These are phyloP conservation scores for Trachymyrmex cornetzi DNA, from an alignment of 1,140 invertebrate genomes.

Conservation along the genomic window DNA sequence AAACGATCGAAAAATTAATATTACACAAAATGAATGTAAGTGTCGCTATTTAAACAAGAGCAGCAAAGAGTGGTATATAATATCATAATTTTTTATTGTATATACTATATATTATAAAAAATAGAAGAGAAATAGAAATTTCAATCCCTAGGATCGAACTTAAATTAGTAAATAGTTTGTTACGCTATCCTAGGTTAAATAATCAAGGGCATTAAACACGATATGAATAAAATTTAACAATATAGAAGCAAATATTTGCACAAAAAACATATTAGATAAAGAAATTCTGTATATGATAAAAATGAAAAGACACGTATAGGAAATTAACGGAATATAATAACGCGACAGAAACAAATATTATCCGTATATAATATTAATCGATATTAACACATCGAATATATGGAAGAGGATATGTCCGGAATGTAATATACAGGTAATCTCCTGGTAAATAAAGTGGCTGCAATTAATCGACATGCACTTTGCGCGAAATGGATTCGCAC, in stretches of 20 bases:
- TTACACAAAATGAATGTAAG: neutral
- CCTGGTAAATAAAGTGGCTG: slow-evolving; percentile 46
- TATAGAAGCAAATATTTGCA: slow-evolving; percentile 16
- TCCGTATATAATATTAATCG: slow-evolving; percentile 22
- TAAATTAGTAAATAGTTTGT: slow-evolving; percentile 13
- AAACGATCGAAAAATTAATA: neutral
- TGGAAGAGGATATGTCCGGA: neutral
- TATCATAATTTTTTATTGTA: neutral
- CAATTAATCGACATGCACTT: slow-evolving; percentile 57
- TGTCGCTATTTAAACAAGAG: neutral
- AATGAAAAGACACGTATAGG: neutral
- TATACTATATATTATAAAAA: neutral
- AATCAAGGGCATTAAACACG: neutral
- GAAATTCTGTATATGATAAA: slow-evolving; percentile 1
- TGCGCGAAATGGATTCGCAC: slow-evolving; percentile 41
- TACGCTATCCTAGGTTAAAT: neutral
- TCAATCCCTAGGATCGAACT: neutral
- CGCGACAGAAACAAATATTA: slow-evolving; percentile 1
- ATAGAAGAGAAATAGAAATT: slow-evolving; percentile 11
- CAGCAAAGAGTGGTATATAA: neutral
- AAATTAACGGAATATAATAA: neutral
- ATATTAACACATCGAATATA: slow-evolving; percentile 31
- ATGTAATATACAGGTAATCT: slow-evolving; percentile 9
- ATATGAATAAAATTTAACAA: slow-evolving; percentile 26
- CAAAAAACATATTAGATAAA: slow-evolving; percentile 10